Evolutionary conservation across 2,797 vertebrate genomes (phyloP).

Genomic region (Chiloscyllium punctatum): DNA sequence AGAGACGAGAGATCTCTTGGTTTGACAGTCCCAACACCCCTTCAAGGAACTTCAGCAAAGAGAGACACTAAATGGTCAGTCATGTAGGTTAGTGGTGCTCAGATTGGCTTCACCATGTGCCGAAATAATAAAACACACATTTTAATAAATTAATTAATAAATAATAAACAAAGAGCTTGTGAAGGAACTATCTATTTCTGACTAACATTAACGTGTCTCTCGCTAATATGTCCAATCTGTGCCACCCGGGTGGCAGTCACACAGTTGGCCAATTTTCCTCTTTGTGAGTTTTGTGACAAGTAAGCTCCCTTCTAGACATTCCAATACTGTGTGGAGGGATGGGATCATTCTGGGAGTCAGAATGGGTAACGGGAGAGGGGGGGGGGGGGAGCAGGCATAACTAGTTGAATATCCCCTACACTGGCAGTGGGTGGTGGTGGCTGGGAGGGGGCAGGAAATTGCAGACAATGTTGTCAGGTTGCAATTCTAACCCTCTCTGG

Average conservation of each 20-base stretch:
- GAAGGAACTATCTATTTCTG: neutral
- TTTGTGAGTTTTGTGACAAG: neutral
- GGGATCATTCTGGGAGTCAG: neutral
- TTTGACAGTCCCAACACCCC: neutral
- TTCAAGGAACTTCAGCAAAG: neutral
- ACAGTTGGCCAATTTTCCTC: neutral
- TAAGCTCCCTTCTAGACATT: neutral
- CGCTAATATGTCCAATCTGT: no score
- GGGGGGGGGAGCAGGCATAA: neutral
- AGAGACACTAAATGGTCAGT: neutral
- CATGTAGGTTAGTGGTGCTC: neutral
- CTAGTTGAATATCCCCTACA: no score
- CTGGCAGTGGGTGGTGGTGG: no score
- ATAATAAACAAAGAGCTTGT: neutral
- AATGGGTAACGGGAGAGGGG: no score
- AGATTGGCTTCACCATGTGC: neutral
- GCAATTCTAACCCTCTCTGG: no score
- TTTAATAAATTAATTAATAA: neutral
- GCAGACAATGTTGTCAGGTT: no score
- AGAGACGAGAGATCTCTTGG: neutral
- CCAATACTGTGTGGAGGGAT: neutral
- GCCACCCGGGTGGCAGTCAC: no score
- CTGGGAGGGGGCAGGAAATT: no score
- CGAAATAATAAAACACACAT: neutral
- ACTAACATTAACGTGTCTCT: neutral